phyloP scores from a whole-genome alignment of 1,140 invertebrate species.

The Hycleus cichorii region DNA sequence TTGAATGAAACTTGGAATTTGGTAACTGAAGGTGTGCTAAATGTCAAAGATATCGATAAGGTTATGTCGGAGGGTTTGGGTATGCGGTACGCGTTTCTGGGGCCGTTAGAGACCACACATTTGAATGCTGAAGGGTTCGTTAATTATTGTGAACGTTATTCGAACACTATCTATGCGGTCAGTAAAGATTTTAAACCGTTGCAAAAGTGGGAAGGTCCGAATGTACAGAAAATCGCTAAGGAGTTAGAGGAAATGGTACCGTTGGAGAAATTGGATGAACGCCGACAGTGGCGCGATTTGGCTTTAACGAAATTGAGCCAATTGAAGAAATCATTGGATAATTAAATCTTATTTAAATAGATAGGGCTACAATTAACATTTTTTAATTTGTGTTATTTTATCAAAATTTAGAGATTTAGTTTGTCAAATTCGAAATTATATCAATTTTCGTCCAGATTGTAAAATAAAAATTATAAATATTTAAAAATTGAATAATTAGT shows the following conservation, averaged over 20 bases:
- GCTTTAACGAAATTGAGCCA: slow-evolving; percentile 53
- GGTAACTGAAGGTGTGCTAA: slow-evolving; percentile 74
- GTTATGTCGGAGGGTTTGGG: slow-evolving; percentile 93
- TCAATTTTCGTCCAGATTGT: too few species aligned
- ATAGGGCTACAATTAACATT: too few species aligned
- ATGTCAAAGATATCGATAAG: slow-evolving; percentile 83
- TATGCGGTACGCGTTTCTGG: slow-evolving; percentile 90
- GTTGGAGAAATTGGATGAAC: slow-evolving; percentile 62
- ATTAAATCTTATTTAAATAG: too few species aligned
- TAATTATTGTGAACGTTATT: slow-evolving; percentile 68
- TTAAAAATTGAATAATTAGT: too few species aligned
- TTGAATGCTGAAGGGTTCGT: slow-evolving; percentile 85
- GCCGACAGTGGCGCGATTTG: slow-evolving; percentile 76
- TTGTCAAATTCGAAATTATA: too few species aligned
- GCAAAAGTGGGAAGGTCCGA: slow-evolving; percentile 63
- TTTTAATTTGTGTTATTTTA: too few species aligned
- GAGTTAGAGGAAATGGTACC: slow-evolving; percentile 69
- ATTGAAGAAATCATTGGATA: slow-evolving; percentile 2
- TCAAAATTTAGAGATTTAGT: too few species aligned
- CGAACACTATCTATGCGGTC: slow-evolving; percentile 69
- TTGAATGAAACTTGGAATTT: slow-evolving; percentile 88
- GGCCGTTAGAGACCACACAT: slow-evolving; percentile 89
- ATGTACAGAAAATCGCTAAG: slow-evolving; percentile 53
- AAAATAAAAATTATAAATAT: too few species aligned
- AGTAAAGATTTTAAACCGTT: slow-evolving; percentile 67